Conservation (phyloP, 2,113 vertebrate genomes). For the Brachyistius frenatus region DNA sequence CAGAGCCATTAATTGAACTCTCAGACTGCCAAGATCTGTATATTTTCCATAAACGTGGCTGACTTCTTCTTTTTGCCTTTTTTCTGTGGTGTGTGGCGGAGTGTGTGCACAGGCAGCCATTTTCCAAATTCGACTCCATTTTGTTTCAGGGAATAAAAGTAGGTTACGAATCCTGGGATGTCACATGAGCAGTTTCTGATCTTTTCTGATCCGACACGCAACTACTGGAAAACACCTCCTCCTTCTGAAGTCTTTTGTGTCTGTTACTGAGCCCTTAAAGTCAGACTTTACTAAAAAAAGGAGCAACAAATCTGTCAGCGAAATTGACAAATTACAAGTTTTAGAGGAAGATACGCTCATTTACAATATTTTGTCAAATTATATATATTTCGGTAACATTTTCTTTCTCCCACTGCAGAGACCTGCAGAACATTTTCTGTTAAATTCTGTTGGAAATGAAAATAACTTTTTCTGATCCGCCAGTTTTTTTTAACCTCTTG, state of each 20-base stretch:
- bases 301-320: background rate
- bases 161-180: slow-evolving; percentile 62
- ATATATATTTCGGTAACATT: too few relatives aligned
- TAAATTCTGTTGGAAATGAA: too few relatives aligned
- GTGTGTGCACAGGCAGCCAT: slow-evolving; percentile 75
- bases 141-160: slow-evolving; percentile 72
- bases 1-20: slow-evolving; percentile 59
- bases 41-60: slow-evolving; percentile 1
- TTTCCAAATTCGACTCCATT: slow-evolving; percentile 83
- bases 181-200: slow-evolving; percentile 47
- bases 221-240: background rate
- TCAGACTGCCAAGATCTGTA: slow-evolving; percentile 29
- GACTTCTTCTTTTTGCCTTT: slow-evolving; percentile 28
- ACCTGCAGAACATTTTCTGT: too few relatives aligned
- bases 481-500: too few relatives aligned
- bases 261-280: background rate
- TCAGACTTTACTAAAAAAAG: background rate
- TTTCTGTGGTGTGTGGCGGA: slow-evolving; percentile 37
- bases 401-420: too few relatives aligned
- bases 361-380: too few relatives aligned
- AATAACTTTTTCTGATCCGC: too few relatives aligned
- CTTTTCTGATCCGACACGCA: slow-evolving; percentile 27
- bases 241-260: background rate
- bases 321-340: background rate
- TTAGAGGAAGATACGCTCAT: too few relatives aligned